These are phyloP conservation scores for Andrena haemorrhoa DNA, from an alignment of 2,888 invertebrate genomes.

Conservation along the genomic window DNA sequence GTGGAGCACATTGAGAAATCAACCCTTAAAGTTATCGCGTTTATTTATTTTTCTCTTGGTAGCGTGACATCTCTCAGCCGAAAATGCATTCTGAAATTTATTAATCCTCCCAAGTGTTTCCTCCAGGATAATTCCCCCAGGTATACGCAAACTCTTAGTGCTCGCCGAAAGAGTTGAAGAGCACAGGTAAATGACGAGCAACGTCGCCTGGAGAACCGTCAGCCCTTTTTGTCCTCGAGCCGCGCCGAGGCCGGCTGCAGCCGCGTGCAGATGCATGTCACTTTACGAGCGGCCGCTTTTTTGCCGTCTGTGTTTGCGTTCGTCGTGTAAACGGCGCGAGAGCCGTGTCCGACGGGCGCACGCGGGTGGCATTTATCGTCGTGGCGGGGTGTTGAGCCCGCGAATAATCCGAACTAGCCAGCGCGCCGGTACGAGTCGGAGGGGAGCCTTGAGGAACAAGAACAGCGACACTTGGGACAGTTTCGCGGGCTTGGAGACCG, in stretches of 20 bases:
- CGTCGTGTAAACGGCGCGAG: constrained; percentile 68
- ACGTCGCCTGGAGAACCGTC: not conserved
- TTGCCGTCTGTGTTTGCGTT: constrained; percentile 77
- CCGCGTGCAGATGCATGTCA: constrained; percentile 53
- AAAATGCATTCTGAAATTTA: not conserved
- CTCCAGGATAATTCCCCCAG: not conserved
- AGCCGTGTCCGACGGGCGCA: constrained; percentile 59
- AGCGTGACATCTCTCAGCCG: no score
- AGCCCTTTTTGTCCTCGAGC: constrained; percentile 22
- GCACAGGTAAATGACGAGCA: constrained; percentile 11
- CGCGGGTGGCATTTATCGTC: constrained; percentile 74
- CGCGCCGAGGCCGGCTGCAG: constrained; percentile 33
- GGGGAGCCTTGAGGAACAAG: constrained; percentile 2
- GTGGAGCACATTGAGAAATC: no score
- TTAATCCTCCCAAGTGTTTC: not conserved
- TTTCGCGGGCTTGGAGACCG: not conserved
- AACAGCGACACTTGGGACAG: not conserved
- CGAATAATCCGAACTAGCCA: constrained; percentile 43
- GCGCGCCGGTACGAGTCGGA: constrained; percentile 14
- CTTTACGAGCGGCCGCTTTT: constrained; percentile 71
- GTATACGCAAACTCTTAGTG: not conserved
- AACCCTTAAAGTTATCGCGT: no score
- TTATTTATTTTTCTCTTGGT: no score
- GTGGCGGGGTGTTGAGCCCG: constrained; percentile 41
- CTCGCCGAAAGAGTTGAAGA: not conserved